Conservation (phyloP, 30 jellyfish, hydroid and myxozoan species). For the Morbakka virulenta region DNA sequence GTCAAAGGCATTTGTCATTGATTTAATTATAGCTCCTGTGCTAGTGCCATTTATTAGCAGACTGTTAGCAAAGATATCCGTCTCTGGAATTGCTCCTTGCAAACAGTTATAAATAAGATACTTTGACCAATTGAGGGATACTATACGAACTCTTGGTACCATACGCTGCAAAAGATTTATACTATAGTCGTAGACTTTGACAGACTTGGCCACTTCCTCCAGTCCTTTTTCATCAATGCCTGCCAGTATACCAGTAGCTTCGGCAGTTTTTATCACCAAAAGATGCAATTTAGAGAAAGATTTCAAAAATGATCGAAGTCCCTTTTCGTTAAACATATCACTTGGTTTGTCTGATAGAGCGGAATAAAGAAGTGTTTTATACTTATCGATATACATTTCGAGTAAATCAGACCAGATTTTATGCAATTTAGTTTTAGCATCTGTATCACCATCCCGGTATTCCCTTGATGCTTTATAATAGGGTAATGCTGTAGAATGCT, state of each 20-base stretch:
- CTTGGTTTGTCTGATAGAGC: neutral
- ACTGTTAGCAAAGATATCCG: slow-evolving; percentile 35
- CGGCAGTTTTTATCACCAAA: slow-evolving; percentile 26
- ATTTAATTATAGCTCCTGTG: slow-evolving; percentile 34
- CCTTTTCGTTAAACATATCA: slow-evolving; percentile 10
- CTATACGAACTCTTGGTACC: slow-evolving; percentile 40
- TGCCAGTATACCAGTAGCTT: slow-evolving; percentile 20
- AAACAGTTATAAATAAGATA: slow-evolving; percentile 43
- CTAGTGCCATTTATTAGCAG: slow-evolving; percentile 37
- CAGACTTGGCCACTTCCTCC: slow-evolving; percentile 26
- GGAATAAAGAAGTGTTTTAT: slow-evolving; percentile 10
- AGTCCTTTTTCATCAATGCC: slow-evolving; percentile 53
- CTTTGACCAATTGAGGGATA: slow-evolving; percentile 67
- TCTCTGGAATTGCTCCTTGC: slow-evolving; percentile 23
- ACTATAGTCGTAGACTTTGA: slow-evolving; percentile 40
- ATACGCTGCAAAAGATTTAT: slow-evolving; percentile 16
- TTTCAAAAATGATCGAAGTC: slow-evolving; percentile 12
- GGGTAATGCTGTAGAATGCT: slow-evolving; percentile 34
- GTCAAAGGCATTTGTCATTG: slow-evolving; percentile 38
- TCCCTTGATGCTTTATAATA: slow-evolving; percentile 39
- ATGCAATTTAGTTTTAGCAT: slow-evolving; percentile 5
- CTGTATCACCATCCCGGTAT: slow-evolving; percentile 26
- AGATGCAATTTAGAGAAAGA: slow-evolving; percentile 22
- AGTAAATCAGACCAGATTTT: slow-evolving; percentile 36
- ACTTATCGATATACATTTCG: slow-evolving; percentile 28